Percentiles rank a stretch among this genome's conserved stretches.
Evolutionary conservation across 2,113 vertebrate genomes (phyloP).

Genomic region (Morone saxatilis): DNA sequence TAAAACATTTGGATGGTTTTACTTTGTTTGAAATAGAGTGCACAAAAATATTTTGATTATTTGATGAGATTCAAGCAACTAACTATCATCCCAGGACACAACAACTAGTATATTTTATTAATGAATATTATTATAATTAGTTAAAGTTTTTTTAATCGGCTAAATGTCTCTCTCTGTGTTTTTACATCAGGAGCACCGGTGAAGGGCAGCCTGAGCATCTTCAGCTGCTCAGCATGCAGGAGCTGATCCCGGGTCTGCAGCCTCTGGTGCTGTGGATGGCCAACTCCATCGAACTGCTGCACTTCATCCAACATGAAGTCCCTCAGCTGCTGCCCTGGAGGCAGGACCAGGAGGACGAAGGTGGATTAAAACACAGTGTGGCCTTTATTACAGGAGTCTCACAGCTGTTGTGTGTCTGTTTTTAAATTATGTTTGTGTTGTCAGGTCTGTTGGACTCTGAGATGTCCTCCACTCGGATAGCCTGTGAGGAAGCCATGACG

Average conservation of each 20-base stretch:
- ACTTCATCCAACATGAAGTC: constrained; percentile 86
- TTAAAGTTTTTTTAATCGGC: too few relatives aligned
- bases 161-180: not conserved
- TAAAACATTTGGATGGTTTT: too few relatives aligned
- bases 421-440: not conserved
- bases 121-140: too few relatives aligned
- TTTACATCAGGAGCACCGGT: constrained; percentile 48
- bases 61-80: not conserved
- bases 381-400: not conserved
- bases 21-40: too few relatives aligned
- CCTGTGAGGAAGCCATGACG: constrained; percentile 87
- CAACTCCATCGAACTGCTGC: constrained; percentile 86
- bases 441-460: constrained; percentile 76
- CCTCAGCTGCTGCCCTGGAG: constrained; percentile 82
- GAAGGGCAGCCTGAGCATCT: constrained; percentile 41
- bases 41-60: too few relatives aligned
- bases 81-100: too few relatives aligned
- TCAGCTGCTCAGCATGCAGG: constrained; percentile 58
- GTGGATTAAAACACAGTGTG: constrained; percentile 5
- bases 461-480: constrained; percentile 75
- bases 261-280: constrained; percentile 86
- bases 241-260: constrained; percentile 81
- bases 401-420: not conserved
- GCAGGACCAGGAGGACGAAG: constrained; percentile 62
- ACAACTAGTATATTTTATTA: too few relatives aligned